Evolutionary conservation across 2,888 invertebrate genomes (phyloP).

Genomic region (Acronicta alni): DNA sequence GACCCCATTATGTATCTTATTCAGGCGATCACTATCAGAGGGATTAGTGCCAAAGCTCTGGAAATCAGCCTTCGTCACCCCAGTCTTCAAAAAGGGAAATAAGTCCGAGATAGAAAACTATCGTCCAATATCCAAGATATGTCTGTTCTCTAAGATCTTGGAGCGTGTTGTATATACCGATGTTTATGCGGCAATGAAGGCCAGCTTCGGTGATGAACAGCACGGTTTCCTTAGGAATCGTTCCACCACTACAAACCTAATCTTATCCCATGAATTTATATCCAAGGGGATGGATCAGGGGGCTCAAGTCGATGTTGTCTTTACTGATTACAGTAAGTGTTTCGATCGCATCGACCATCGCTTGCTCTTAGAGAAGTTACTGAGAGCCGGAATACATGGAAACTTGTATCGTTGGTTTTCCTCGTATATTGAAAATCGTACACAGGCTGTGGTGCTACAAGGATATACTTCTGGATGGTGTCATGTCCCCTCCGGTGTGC

Average conservation of each 20-base stretch:
- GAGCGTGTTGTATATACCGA: slow-evolving; percentile 5
- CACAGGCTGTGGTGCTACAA: too few species aligned
- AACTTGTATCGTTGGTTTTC: too few species aligned
- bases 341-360: slow-evolving; percentile 8
- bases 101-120: background rate
- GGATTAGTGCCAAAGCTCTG: slow-evolving; percentile 33
- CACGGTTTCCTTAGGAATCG: slow-evolving; percentile 3
- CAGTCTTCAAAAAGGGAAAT: slow-evolving; percentile 3
- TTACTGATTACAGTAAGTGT: slow-evolving; percentile 8
- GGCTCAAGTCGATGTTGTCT: slow-evolving; percentile 1
- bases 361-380: background rate
- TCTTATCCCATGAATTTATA: slow-evolving; percentile 5
- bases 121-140: too few species aligned
- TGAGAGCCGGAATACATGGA: slow-evolving; percentile 1
- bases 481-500: too few species aligned
- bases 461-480: too few species aligned
- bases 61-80: background rate
- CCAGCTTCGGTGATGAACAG: slow-evolving; percentile 7
- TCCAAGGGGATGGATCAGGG: slow-evolving; percentile 6
- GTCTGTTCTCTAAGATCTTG: slow-evolving; percentile 3
- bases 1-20: slow-evolving; percentile 25
- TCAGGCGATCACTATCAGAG: slow-evolving; percentile 20
- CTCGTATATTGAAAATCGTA: too few species aligned
- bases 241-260: slow-evolving; percentile 4
- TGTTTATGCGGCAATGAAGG: background rate